Evolutionary conservation across 2,888 invertebrate species (phyloP), one percentile per base, ranked within the genome.

Genomic region (Operophtera brumata): DNA sequence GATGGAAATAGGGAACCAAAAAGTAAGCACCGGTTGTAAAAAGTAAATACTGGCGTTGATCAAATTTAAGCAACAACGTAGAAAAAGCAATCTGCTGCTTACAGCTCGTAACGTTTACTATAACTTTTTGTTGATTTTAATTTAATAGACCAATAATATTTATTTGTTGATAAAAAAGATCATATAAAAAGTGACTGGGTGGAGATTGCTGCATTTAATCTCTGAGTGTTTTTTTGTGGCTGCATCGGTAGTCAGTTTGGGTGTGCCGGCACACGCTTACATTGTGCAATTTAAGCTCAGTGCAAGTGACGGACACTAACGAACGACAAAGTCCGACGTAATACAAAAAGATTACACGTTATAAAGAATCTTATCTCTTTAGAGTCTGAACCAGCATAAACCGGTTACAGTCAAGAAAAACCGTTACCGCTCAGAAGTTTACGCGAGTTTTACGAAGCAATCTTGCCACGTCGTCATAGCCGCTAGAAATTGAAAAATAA

Each of bases 361-460:
- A 85, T 87, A 88, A 87, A 87, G 83, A 79, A 82, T 78, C 80
- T 84, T 87, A 86, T 87, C 85, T 87, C 81, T 84, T 84, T 84
- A 84, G 83, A 84, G 82, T 86, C 75, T 78, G 79, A 79, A 77
- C 79, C 67, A 76, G 71, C 75, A 79, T 86, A 86, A 87, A 87
- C 80, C 75, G 77, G 82, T 82, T 82, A 86, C 83, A 82, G 83
- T 80, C 76, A 74, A 70, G 77, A 75, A 78, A 77, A 82, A 86
- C 82, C 78, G 81, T 81, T 80, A 85, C 80, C 82, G 83, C 82
- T 84, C 76, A 73, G 78, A 86, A 81, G 84, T 86, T 88, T 86
- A 87, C 85, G 87, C 77, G 82, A 82, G 65, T 88, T 88, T 88
- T 88, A 89, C 82, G 82, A 84, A 79, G 77, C 88, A 86, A 88